Evolutionary conservation across 2,113 vertebrate genomes (phyloP), one percentile per base, ranked within the genome.

Genomic region (Perccottus glenii): DNA sequence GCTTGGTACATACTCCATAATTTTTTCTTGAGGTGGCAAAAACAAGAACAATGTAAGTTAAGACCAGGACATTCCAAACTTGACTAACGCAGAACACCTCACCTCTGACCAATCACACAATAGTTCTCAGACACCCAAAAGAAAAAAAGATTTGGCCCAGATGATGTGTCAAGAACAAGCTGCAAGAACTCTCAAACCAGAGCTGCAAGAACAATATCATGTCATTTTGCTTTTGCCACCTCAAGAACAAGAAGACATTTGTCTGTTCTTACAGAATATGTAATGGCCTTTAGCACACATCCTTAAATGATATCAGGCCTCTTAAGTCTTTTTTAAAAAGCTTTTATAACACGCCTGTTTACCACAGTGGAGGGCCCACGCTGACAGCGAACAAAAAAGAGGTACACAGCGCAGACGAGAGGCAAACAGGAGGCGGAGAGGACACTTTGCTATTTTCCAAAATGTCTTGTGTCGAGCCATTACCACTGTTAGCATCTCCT

Each of bases 331-430:
- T 72, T 3, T 67, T 16, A 81, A 73, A 77, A 77, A 70, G 63
- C 79, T 80, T 75, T 85, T 40, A 82, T 69, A 85, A 75, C 70
- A 58, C 76, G 61, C 52, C 51, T 87, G 83, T 81, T 87, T 81
- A 85, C 68, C 64, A 32, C 38, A 44, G 44, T 46, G 65, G 32
- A 59, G 49, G 80, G 60, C n/a, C 64, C 19, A 38, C 38, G 3
- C 38, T 64, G 73, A 57, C n/a, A 14, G 63, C 12, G 70, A 77
- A 40, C 6, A 15, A 77, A 72, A 46, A 44, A 10, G 48, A 53
- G 59, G 33, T 6, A 4, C 43, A 27, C 55, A 14, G 59, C 4
- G 12, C 44, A 43, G 64, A 72, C 33, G 67, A 75, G 66, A 53
- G 55, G 33, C 69, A 68, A 71, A 64, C 64, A 84, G 61, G 70